Evolutionary conservation across 1,140 invertebrate species (phyloP).

Genomic region (Diabrotica undecimpunctata): DNA sequence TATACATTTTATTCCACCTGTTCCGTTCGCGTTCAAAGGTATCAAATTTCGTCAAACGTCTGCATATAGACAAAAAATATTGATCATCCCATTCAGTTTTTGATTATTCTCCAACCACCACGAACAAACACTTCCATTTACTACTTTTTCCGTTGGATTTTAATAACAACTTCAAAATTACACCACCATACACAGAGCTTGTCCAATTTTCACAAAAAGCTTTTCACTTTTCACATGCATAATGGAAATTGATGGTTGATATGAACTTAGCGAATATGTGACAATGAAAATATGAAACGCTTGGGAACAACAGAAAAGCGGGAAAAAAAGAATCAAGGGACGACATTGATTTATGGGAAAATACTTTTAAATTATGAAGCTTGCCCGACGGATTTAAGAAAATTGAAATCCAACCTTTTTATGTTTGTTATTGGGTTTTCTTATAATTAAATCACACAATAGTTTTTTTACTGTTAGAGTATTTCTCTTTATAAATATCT

Average conservation of each 20-base stretch:
- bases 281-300: neutral
- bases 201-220: slow-evolving; percentile 2
- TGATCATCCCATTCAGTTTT: neutral
- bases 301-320: neutral
- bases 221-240: slow-evolving; percentile 1
- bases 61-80: neutral
- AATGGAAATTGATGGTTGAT: slow-evolving; percentile 2
- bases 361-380: too few relatives aligned
- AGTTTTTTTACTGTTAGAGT: too few relatives aligned
- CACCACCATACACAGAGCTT: neutral
- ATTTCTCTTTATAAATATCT: too few relatives aligned
- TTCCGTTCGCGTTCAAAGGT: too few relatives aligned
- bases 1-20: too few relatives aligned
- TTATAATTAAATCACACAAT: too few relatives aligned
- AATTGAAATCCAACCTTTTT: too few relatives aligned
- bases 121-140: neutral
- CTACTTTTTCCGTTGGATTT: neutral
- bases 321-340: neutral
- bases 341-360: neutral
- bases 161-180: slow-evolving; percentile 3
- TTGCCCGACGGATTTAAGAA: too few relatives aligned
- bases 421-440: too few relatives aligned
- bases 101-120: neutral
- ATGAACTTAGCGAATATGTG: slow-evolving; percentile 2
- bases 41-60: too few relatives aligned